Conservation (phyloP, 1,140 invertebrate genomes). For the Oppia nitens region DNA sequence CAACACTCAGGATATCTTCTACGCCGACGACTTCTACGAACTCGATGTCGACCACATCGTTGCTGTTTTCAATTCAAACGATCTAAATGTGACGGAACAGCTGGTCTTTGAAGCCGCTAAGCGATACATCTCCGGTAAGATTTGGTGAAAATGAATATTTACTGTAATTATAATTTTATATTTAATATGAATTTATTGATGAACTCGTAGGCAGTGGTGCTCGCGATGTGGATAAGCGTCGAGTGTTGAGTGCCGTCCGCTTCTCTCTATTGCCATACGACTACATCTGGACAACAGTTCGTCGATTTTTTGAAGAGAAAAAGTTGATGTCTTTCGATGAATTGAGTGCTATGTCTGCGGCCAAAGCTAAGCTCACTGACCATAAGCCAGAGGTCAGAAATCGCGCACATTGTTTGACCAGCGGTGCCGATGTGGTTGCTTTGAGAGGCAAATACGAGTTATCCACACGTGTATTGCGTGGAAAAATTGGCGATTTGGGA, state of each 20-base stretch:
- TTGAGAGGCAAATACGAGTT: background rate
- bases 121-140: background rate
- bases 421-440: background rate
- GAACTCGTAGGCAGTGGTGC: background rate
- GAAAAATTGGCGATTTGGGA: background rate
- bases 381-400: background rate
- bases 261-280: background rate
- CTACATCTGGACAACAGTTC: background rate
- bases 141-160: too few species aligned
- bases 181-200: background rate
- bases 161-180: too few species aligned
- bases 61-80: background rate
- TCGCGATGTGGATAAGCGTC: background rate
- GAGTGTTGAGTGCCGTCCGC: background rate
- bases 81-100: background rate
- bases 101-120: background rate
- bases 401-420: background rate
- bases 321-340: background rate
- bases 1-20: background rate
- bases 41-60: background rate
- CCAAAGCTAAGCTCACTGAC: background rate
- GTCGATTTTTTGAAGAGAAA: background rate
- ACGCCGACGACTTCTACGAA: background rate
- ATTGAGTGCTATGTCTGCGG: background rate
- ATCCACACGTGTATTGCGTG: background rate